These are phyloP conservation scores for Drosophila prosaltans DNA, from an alignment of 1,140 invertebrate species.

Conservation along the genomic window DNA sequence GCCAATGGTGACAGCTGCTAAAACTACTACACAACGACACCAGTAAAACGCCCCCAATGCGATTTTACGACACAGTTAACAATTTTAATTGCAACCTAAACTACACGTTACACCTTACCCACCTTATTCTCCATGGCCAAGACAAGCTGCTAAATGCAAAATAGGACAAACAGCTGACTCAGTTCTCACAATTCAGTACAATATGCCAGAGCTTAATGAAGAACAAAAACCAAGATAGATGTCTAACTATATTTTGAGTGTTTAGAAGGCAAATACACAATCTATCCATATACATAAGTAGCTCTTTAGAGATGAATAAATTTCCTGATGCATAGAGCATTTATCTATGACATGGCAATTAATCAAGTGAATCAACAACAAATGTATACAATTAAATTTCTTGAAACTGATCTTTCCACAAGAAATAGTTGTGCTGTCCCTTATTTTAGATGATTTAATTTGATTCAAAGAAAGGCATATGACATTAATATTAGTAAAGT, in stretches of 20 bases:
- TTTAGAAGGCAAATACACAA: no score
- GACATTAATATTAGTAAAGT: no score
- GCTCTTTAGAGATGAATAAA: neutral
- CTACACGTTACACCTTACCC: constrained; percentile 22
- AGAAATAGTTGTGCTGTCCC: no score
- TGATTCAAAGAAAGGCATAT: no score
- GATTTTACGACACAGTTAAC: constrained; percentile 69
- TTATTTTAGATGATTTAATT: no score
- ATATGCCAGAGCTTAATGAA: constrained; percentile 5
- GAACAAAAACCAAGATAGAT: neutral
- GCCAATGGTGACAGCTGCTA: constrained; percentile 32
- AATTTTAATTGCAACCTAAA: constrained; percentile 70
- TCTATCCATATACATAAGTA: no score
- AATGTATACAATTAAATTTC: no score
- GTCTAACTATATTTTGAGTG: neutral
- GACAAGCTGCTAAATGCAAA: constrained; percentile 49
- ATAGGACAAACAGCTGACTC: constrained; percentile 60
- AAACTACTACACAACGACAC: constrained; percentile 11
- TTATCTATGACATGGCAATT: no score
- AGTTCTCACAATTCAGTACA: constrained; percentile 40
- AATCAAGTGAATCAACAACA: no score
- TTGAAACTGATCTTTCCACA: no score
- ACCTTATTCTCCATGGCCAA: constrained; percentile 7
- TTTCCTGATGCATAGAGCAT: neutral
- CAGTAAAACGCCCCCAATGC: constrained; percentile 46